Percentiles rank a stretch among this genome's conserved stretches.
Conservation (phyloP, 2,113 vertebrate species). For the Chloropsis hardwickii region DNA sequence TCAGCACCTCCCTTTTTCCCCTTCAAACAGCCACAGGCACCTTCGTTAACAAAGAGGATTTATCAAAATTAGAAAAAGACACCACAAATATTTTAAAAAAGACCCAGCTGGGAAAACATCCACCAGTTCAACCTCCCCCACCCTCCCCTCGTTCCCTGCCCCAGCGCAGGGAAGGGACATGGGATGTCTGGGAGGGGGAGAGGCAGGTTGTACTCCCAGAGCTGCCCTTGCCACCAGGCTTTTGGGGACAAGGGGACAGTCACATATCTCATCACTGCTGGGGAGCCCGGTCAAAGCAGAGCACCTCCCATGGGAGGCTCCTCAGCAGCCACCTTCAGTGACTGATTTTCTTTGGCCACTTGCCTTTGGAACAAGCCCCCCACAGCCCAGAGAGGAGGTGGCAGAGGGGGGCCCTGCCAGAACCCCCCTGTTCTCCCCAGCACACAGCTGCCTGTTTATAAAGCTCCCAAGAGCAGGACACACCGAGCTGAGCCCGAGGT, state of each 20-base stretch:
- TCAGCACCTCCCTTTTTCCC: rapidly evolving
- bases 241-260: background rate
- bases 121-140: background rate
- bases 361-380: background rate
- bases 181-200: background rate
- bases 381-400: rapidly evolving
- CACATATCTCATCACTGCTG: background rate
- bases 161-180: background rate
- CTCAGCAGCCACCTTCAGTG: background rate
- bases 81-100: background rate
- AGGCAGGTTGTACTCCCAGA: background rate
- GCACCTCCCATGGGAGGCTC: background rate
- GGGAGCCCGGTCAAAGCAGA: background rate
- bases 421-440: background rate
- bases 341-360: background rate
- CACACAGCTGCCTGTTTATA: background rate
- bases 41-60: background rate
- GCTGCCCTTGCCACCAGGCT: background rate
- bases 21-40: background rate
- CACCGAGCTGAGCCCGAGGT: background rate
- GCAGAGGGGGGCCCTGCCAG: background rate
- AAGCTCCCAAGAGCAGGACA: background rate
- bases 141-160: background rate
- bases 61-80: slow-evolving; percentile 57
- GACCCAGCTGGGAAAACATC: background rate